Evolutionary conservation across 2,888 invertebrate genomes (phyloP), one percentile per base, ranked within the genome.

Genomic region (Ctena decussata): DNA sequence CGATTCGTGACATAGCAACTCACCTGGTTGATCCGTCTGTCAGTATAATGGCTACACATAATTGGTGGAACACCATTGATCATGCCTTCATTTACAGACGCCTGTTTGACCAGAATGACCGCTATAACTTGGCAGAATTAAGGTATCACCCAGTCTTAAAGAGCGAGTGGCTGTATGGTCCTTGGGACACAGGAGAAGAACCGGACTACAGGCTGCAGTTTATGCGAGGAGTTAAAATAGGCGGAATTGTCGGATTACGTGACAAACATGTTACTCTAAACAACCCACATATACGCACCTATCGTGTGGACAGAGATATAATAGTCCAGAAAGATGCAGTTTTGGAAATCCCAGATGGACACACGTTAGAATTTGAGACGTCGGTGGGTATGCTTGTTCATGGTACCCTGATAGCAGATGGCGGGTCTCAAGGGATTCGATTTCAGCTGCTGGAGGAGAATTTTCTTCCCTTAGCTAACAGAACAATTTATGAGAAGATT

Each of bases 21-120:
- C 99, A 99, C 93, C 96, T 99, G 27, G 97, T 98, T 93, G 99
- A 99, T 95, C 99, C 99, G 95, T 98, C 99, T 93, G 98, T 98
- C 96, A 96, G 97, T 27, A 97, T 99, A n/a, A 98, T 99, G 95
- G 99, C 98, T 91, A 98, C 98, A 0, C 98, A 97, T 94, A 99
- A 99, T 95, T 99, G 98, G 98, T 97, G 99, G 92, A 98, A 99
- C 5, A 91, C 94, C 18, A 90, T 90, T 35, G 86, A 90, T 15
- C 90, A 91, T 72, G 87, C 81, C 8, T 73, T 83, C 35, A 92
- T 95, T n/a, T 92, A 94, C 71, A 80, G 81, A 5, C 60, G 89
- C 44, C 93, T 95, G 18, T 95, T 96, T 91, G 96, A 95, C 78
- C 93, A 94, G 84, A 93, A 93, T 85, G 93, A 93, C 87, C 82